Evolutionary conservation across 2,888 invertebrate species (phyloP).

Genomic region (Drosophila neonasuta): DNA sequence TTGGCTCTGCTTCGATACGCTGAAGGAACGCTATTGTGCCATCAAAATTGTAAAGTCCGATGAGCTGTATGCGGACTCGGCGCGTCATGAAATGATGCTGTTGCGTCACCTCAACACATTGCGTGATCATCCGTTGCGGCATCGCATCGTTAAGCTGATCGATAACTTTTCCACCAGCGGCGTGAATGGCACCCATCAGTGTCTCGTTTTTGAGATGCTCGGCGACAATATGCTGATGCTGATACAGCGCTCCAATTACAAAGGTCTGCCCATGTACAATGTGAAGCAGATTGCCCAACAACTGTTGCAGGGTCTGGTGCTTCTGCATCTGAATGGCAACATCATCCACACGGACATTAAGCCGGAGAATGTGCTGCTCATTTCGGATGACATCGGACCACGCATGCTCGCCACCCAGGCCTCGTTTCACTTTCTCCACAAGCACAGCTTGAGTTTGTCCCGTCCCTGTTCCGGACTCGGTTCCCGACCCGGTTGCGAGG

Average conservation of each 20-base stretch:
- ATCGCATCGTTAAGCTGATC: constrained; percentile 96
- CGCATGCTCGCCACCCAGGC: constrained; percentile 95
- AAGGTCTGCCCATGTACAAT: constrained; percentile 96
- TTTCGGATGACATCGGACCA: constrained; percentile 93
- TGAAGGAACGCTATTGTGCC: constrained; percentile 96
- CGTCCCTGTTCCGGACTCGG: too few relatives aligned
- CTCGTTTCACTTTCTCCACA: constrained; percentile 94
- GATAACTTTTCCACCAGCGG: constrained; percentile 99
- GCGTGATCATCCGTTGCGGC: constrained; percentile 95
- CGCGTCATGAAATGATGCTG: constrained; percentile 98
- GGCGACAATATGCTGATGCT: constrained; percentile 98
- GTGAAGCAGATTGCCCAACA: constrained; percentile 97
- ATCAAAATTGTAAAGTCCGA: constrained; percentile 99
- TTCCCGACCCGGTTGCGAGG: neutral
- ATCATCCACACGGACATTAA: constrained; percentile 97
- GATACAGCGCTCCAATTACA: constrained; percentile 98
- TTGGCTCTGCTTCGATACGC: constrained; percentile 99
- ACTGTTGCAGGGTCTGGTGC: constrained; percentile 96
- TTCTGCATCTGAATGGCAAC: constrained; percentile 97
- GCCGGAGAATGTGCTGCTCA: constrained; percentile 96
- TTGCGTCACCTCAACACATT: constrained; percentile 94
- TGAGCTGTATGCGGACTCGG: constrained; percentile 98
- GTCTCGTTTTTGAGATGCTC: constrained; percentile 99
- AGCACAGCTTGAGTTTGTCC: constrained; percentile 86
- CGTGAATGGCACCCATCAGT: constrained; percentile 98